Evolutionary conservation across 2,888 invertebrate species (phyloP).

Genomic region (Steinernema scapterisci): DNA sequence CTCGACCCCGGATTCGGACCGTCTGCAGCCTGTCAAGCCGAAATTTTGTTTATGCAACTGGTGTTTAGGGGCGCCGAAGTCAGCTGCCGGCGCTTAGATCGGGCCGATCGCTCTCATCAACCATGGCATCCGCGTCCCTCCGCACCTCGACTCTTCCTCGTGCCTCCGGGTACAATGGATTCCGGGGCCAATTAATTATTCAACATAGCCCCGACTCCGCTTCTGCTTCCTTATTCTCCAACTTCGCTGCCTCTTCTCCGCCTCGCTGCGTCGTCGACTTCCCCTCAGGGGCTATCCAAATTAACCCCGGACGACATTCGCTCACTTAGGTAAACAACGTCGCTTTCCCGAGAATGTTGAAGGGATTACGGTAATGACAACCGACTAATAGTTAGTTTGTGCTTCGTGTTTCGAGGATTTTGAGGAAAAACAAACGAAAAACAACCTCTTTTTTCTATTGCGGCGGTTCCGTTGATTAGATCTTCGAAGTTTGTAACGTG

Average conservation of each 20-base stretch:
- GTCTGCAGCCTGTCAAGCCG: not conserved
- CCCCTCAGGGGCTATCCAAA: conserved; percentile 7
- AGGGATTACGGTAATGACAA: conserved; percentile 1
- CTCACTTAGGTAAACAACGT: conserved; percentile 3
- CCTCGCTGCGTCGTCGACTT: not conserved
- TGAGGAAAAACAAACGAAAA: not conserved
- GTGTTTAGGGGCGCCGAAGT: not conserved
- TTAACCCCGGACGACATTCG: conserved; percentile 1
- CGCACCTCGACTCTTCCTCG: not conserved
- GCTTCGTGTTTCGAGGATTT: not conserved
- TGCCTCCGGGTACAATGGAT: not conserved
- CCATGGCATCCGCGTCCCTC: not conserved
- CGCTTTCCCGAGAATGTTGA: not conserved
- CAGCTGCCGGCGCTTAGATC: conserved; percentile 8
- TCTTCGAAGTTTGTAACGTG: too few species aligned
- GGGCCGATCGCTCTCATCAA: not conserved
- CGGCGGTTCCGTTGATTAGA: conserved; percentile 2
- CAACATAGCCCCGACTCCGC: not conserved
- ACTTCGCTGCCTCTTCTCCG: not conserved
- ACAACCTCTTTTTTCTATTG: not conserved
- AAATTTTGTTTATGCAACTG: conserved; percentile 13
- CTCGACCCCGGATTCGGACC: not conserved
- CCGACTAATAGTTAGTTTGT: not conserved
- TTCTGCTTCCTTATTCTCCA: not conserved
- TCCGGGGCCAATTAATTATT: not conserved